Percentiles rank a stretch among this genome's conserved stretches.
phyloP scores from a whole-genome alignment of 2,888 invertebrate genomes.

The Zele albiditarsus region DNA sequence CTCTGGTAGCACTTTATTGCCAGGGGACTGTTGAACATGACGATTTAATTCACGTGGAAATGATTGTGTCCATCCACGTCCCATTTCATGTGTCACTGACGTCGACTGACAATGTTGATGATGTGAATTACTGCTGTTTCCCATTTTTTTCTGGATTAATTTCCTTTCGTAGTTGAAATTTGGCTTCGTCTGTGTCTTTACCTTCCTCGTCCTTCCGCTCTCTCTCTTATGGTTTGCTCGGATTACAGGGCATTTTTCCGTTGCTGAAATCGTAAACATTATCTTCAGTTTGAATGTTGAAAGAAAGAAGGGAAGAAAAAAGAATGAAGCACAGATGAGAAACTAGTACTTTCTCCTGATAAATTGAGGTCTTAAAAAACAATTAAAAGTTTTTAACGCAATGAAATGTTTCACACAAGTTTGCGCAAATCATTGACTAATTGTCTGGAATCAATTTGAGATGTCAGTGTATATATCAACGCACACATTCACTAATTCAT shows the following conservation, averaged over 20 bases:
- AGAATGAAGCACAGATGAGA: not conserved
- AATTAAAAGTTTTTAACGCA: not conserved
- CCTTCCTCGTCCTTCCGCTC: conserved; percentile 22
- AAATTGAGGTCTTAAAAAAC: conserved; percentile 34
- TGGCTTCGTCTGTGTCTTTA: conserved; percentile 31
- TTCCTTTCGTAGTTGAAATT: conserved; percentile 17
- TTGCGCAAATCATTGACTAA: not conserved
- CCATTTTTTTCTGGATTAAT: conserved; percentile 56
- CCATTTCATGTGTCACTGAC: conserved; percentile 54
- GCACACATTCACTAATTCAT: not conserved
- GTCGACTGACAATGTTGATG: conserved; percentile 54
- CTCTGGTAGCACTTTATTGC: conserved; percentile 81
- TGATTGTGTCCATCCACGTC: conserved; percentile 66
- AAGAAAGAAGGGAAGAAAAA: not conserved
- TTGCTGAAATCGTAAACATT: conserved; percentile 37
- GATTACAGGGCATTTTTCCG: conserved; percentile 33
- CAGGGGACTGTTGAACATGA: conserved; percentile 60
- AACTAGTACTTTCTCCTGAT: conserved; percentile 42
- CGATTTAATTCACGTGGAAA: conserved; percentile 63
- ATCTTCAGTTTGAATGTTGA: conserved; percentile 14
- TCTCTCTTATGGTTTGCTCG: conserved; percentile 27
- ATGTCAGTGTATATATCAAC: not conserved
- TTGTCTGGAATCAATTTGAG: not conserved
- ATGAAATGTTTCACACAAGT: not conserved
- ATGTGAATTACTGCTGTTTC: conserved; percentile 63